Conservation (phyloP, 2,888 invertebrate species). For the Drosophila merina region DNA sequence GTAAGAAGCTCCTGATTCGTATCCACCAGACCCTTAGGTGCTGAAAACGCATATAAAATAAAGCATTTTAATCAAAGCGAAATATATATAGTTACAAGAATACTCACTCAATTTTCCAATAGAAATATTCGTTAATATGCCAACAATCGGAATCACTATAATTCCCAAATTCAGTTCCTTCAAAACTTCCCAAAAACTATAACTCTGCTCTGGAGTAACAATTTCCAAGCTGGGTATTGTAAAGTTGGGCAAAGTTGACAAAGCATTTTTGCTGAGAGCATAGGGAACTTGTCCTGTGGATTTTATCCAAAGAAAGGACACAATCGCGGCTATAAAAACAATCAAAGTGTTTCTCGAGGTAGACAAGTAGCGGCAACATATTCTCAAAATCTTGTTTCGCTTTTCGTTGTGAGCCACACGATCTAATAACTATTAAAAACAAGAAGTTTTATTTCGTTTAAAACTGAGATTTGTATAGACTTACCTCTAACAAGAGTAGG, state of each 20-base stretch:
- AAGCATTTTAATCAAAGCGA: too few species aligned
- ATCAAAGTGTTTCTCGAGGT: conserved; percentile 92
- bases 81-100: too few species aligned
- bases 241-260: conserved; percentile 89
- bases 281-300: conserved; percentile 87
- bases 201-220: conserved; percentile 85
- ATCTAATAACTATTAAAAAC: conserved; percentile 86
- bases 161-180: conserved; percentile 90
- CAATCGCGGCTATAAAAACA: conserved; percentile 87
- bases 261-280: conserved; percentile 84
- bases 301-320: conserved; percentile 85
- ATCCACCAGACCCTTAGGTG: conserved; percentile 89
- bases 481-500: conserved; percentile 88
- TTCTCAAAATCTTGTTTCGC: conserved; percentile 84
- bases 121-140: conserved; percentile 95
- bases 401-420: conserved; percentile 83
- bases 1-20: conserved; percentile 96
- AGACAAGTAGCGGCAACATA: conserved; percentile 88
- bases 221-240: conserved; percentile 87
- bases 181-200: conserved; percentile 88
- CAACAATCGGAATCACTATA: conserved; percentile 92
- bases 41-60: conserved; percentile 82
- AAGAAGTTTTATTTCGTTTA: not conserved
- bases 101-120: conserved; percentile 96
- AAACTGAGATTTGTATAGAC: conserved; percentile 3